Percentiles rank a stretch among this genome's conserved stretches.
These are phyloP conservation scores for Lacanobia oleracea DNA, from an alignment of 2,888 invertebrate species.

Conservation along the genomic window DNA sequence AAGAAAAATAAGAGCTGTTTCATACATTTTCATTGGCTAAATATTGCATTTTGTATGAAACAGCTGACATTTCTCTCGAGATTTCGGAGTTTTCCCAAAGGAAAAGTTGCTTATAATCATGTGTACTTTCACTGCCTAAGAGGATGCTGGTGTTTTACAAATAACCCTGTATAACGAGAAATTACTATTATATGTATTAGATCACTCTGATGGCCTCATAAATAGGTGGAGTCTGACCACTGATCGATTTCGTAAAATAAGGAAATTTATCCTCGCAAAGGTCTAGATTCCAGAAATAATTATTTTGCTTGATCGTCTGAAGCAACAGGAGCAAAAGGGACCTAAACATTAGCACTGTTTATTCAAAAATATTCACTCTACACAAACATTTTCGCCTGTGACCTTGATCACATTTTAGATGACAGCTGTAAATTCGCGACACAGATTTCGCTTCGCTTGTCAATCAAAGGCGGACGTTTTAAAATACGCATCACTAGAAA, in stretches of 20 bases:
- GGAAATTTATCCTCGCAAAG: neutral
- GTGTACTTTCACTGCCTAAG: too few relatives aligned
- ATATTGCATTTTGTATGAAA: too few relatives aligned
- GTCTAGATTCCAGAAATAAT: neutral
- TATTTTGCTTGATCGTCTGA: neutral
- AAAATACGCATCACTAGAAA: neutral
- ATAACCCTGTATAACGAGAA: too few relatives aligned
- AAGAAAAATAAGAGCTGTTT: too few relatives aligned
- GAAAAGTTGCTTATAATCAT: too few relatives aligned
- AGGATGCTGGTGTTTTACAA: too few relatives aligned
- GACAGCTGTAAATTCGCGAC: constrained; percentile 13
- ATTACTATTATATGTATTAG: too few relatives aligned
- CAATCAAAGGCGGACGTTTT: neutral
- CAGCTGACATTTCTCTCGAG: too few relatives aligned
- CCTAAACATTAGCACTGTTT: neutral
- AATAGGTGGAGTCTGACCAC: too few relatives aligned
- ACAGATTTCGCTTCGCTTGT: constrained; percentile 7
- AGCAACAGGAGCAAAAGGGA: neutral
- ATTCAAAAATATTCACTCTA: neutral
- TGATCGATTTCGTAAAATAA: neutral
- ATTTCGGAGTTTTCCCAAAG: too few relatives aligned
- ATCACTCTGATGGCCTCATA: too few relatives aligned
- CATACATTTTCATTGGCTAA: too few relatives aligned
- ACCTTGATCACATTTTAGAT: constrained; percentile 27
- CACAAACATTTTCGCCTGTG: constrained; percentile 10